A percentile compares a stretch with the other conserved stretches of the same genome.
These are phyloP conservation scores for Tretioscincus oriximinensis DNA, from an alignment of 2,113 vertebrate species.

Conservation along the genomic window DNA sequence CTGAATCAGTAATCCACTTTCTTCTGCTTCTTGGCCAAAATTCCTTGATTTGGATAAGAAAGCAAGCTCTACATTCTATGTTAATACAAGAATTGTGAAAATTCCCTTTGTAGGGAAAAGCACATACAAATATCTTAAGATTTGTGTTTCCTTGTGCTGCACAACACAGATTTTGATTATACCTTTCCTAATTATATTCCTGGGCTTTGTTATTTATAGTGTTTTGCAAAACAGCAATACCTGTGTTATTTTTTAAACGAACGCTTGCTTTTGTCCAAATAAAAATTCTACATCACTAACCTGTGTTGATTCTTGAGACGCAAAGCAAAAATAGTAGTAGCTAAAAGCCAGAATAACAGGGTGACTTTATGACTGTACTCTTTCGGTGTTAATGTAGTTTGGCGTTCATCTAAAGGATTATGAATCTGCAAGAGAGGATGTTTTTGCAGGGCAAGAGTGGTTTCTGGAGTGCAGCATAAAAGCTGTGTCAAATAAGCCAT, in stretches of 20 bases:
- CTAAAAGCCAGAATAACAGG: constrained; percentile 42
- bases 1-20: background rate
- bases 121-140: no score
- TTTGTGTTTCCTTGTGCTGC: background rate
- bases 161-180: background rate
- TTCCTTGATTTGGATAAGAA: no score
- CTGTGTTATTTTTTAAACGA: background rate
- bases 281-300: constrained; percentile 16
- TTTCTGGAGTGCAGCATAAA: constrained; percentile 31
- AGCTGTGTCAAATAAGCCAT: constrained; percentile 29
- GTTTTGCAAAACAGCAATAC: constrained; percentile 1
- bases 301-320: constrained; percentile 13
- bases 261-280: constrained; percentile 11
- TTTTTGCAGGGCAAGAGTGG: constrained; percentile 34
- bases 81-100: no score
- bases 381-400: constrained; percentile 35
- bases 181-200: background rate
- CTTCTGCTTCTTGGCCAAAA: no score
- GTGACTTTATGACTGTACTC: constrained; percentile 14
- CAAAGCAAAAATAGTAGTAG: constrained; percentile 31
- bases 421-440: constrained; percentile 34
- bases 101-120: no score
- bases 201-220: constrained; percentile 7
- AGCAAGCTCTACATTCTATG: no score
- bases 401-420: constrained; percentile 36